phyloP scores from a whole-genome alignment of 2,888 invertebrate genomes.

The Alviniconcha strummeri region DNA sequence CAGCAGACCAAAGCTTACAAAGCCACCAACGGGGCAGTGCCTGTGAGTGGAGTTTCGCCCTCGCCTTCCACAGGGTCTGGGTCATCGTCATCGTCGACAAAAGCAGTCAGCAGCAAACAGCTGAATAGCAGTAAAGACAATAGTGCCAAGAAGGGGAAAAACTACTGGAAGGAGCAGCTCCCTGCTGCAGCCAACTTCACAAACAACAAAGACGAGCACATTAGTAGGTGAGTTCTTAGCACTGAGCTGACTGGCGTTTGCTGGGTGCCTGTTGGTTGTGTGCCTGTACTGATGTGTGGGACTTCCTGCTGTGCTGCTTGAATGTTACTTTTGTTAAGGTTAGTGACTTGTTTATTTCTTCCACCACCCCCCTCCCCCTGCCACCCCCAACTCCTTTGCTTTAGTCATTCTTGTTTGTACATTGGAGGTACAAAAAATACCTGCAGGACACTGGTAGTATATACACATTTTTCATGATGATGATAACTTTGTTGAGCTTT shows the following conservation, averaged over 20 bases:
- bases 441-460: too few relatives aligned
- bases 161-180: constrained; percentile 60
- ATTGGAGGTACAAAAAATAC: too few relatives aligned
- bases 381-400: too few relatives aligned
- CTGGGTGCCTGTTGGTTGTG: too few relatives aligned
- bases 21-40: constrained; percentile 54
- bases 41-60: constrained; percentile 35
- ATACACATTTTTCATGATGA: too few relatives aligned
- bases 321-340: too few relatives aligned
- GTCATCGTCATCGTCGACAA: constrained; percentile 38
- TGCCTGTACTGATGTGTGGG: too few relatives aligned
- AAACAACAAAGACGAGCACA: constrained; percentile 71
- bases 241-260: not conserved
- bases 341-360: too few relatives aligned
- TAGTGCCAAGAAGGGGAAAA: constrained; percentile 61
- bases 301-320: too few relatives aligned
- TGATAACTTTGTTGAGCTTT: too few relatives aligned
- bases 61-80: constrained; percentile 31
- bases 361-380: too few relatives aligned
- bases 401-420: too few relatives aligned
- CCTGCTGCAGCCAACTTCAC: constrained; percentile 60
- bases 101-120: constrained; percentile 58
- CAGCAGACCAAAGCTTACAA: constrained; percentile 65
- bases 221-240: constrained; percentile 56
- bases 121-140: constrained; percentile 66